These are phyloP conservation scores for Heliothis peltigera DNA, from an alignment of 2,888 invertebrate species.

Conservation along the genomic window DNA sequence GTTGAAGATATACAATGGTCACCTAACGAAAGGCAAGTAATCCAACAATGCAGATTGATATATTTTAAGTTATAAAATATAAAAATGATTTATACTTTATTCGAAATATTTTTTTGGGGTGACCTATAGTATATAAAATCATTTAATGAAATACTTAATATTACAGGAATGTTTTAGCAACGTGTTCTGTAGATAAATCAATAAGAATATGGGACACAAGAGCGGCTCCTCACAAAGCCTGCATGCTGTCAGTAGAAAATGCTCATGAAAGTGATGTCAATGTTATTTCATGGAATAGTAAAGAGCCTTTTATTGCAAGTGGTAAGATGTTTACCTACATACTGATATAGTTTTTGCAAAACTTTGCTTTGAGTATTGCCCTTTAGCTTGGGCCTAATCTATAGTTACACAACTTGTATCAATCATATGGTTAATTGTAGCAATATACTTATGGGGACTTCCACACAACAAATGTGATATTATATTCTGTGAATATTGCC, in stretches of 20 bases:
- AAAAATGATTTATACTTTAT: too few relatives aligned
- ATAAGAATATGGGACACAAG: constrained; percentile 99
- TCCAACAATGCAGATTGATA: background rate
- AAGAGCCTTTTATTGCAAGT: constrained; percentile 97
- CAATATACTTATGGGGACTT: too few relatives aligned
- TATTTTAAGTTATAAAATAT: too few relatives aligned
- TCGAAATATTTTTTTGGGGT: too few relatives aligned
- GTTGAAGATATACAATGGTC: constrained; percentile 99
- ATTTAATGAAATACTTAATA: background rate
- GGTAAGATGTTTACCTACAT: constrained; percentile 78
- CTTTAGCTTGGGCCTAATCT: too few relatives aligned
- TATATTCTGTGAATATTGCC: too few relatives aligned
- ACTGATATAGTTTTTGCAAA: too few relatives aligned
- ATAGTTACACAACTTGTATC: too few relatives aligned
- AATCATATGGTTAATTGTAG: too few relatives aligned
- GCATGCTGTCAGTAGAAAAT: constrained; percentile 95
- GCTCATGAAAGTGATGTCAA: constrained; percentile 98
- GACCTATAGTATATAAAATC: background rate
- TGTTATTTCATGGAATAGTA: constrained; percentile 98
- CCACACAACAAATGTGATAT: too few relatives aligned
- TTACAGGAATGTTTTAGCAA: constrained; percentile 93
- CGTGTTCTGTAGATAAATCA: constrained; percentile 96
- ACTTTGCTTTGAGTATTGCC: too few relatives aligned
- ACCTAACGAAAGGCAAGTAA: constrained; percentile 94
- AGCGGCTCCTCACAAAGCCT: constrained; percentile 95